Evolutionary conservation across 2,888 invertebrate species (phyloP).

Genomic region (Pristionchus exspectatus): DNA sequence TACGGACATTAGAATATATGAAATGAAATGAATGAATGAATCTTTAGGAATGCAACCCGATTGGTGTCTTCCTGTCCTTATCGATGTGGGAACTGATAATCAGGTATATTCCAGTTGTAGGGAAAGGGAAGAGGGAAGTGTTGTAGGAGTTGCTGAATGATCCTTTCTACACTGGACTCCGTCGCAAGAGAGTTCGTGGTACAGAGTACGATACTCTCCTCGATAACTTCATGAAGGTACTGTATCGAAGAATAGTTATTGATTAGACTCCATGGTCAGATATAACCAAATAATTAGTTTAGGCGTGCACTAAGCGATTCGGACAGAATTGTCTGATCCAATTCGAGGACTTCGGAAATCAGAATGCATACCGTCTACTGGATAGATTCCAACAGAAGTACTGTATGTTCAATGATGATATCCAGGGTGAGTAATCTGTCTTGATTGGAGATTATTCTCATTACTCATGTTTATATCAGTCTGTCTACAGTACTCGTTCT

Average conservation of each 20-base stretch:
- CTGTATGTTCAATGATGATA: constrained; percentile 99
- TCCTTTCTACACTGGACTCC: constrained; percentile 94
- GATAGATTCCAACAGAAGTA: constrained; percentile 90
- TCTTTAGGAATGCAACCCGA: constrained; percentile 88
- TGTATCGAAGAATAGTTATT: neutral
- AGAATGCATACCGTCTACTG: constrained; percentile 94
- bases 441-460: neutral
- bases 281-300: neutral
- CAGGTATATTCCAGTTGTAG: constrained; percentile 55
- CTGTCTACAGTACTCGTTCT: neutral
- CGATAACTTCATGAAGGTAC: constrained; percentile 94
- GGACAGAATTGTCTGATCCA: constrained; percentile 83
- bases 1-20: neutral
- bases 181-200: constrained; percentile 90
- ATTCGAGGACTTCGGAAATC: constrained; percentile 98
- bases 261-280: too few relatives aligned
- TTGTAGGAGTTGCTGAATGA: constrained; percentile 87
- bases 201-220: constrained; percentile 91
- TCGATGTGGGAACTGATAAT: constrained; percentile 85
- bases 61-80: constrained; percentile 93
- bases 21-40: too few relatives aligned
- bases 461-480: neutral
- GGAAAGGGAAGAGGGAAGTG: neutral
- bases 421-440: constrained; percentile 85
- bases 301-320: constrained; percentile 78